Evolutionary conservation across 2,113 vertebrate species (phyloP).

Genomic region (Pseudolaguvia tuberculata): DNA sequence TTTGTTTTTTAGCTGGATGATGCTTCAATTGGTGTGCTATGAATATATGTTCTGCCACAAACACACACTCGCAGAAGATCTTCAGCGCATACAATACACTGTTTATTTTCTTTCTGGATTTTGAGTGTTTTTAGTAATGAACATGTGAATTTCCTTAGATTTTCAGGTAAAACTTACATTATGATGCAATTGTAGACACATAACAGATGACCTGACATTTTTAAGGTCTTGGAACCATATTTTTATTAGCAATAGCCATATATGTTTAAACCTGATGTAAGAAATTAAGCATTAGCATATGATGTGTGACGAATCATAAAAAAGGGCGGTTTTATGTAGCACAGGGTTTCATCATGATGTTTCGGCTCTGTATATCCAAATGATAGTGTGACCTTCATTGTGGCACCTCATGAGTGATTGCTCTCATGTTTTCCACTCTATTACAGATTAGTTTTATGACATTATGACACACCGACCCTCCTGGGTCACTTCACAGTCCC

Average conservation of each 20-base stretch:
- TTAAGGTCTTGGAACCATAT: not conserved
- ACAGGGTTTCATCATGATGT: not conserved
- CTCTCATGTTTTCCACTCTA: slow-evolving; percentile 28
- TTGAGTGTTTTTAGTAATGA: not conserved
- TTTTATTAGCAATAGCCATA: not conserved
- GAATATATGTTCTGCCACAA: not conserved
- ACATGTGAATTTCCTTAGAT: not conserved
- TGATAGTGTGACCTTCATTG: not conserved
- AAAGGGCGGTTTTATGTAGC: not conserved
- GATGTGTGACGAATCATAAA: not conserved
- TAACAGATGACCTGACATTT: not conserved
- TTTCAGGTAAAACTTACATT: not conserved
- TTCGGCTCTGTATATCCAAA: not conserved
- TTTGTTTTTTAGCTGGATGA: slow-evolving; percentile 40
- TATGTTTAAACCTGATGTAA: not conserved
- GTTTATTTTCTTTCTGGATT: not conserved
- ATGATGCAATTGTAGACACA: not conserved
- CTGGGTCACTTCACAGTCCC: slow-evolving; percentile 27
- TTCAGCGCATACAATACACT: not conserved
- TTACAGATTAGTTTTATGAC: slow-evolving; percentile 35
- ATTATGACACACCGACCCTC: slow-evolving; percentile 6
- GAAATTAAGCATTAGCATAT: not conserved
- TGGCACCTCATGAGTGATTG: not conserved
- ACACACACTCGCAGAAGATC: not conserved
- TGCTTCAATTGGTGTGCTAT: not conserved